Evolutionary conservation across 1,140 invertebrate species (phyloP).

Genomic region (Orchestia grillus): DNA sequence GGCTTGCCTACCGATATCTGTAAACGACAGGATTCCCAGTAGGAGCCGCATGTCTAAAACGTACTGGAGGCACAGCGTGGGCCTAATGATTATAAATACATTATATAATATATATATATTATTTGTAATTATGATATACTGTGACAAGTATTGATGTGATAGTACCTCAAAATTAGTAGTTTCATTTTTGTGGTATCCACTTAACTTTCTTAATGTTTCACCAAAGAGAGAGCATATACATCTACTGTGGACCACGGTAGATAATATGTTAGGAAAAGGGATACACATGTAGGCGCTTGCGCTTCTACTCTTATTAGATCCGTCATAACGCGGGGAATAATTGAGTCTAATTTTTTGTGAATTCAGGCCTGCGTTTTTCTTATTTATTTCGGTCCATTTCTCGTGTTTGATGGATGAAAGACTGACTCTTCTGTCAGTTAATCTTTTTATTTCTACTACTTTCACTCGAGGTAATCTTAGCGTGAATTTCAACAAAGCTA

Average conservation of each 20-base stretch:
- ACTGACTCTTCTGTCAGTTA: not conserved
- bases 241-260: too few relatives aligned
- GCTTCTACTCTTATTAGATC: not conserved
- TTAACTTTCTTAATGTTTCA: not conserved
- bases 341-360: not conserved
- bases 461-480: not conserved
- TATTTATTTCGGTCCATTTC: not conserved
- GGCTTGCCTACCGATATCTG: too few relatives aligned
- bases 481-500: not conserved
- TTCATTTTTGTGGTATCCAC: not conserved
- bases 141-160: not conserved
- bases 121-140: not conserved
- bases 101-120: not conserved
- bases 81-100: too few relatives aligned
- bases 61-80: too few relatives aligned
- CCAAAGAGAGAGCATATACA: not conserved
- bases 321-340: not conserved
- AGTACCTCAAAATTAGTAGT: not conserved
- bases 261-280: too few relatives aligned
- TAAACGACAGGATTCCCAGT: too few relatives aligned
- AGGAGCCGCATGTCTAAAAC: too few relatives aligned
- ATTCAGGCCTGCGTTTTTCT: not conserved
- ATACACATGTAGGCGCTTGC: not conserved
- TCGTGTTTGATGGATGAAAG: not conserved
- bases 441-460: not conserved